A percentile compares a stretch with the other conserved stretches of the same genome.
phyloP scores from a whole-genome alignment of 37 sponge, comb jelly and placozoan genomes.

The Spongia lamella region DNA sequence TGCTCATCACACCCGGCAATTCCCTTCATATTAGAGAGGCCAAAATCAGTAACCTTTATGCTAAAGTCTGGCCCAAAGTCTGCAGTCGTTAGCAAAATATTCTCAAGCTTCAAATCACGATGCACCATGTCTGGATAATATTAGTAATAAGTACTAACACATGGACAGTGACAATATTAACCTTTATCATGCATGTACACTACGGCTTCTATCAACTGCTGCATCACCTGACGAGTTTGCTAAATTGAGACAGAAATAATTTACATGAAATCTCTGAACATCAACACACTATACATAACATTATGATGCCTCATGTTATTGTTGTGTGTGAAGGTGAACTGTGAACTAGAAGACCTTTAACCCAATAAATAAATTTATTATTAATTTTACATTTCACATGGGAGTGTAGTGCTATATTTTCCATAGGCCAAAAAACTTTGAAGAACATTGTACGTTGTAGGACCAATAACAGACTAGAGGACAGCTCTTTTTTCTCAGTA shows the following conservation, averaged over 20 bases:
- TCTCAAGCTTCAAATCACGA: conserved; percentile 68
- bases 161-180: conserved; percentile 9
- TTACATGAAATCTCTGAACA: too few species aligned
- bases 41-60: conserved; percentile 90
- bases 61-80: conserved; percentile 1
- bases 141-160: neutral
- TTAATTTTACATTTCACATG: too few species aligned
- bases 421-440: too few species aligned
- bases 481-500: too few species aligned
- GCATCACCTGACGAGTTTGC: conserved; percentile 71
- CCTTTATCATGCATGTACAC: conserved; percentile 88
- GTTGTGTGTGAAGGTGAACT: too few species aligned
- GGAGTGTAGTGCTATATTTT: too few species aligned
- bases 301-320: too few species aligned
- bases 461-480: too few species aligned
- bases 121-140: conserved; percentile 64
- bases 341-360: too few species aligned
- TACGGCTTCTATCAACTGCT: conserved; percentile 71
- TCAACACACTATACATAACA: too few species aligned
- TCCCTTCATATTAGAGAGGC: conserved; percentile 71
- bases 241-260: neutral
- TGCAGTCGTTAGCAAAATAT: conserved; percentile 48
- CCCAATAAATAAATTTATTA: too few species aligned
- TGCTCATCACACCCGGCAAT: conserved; percentile 57
- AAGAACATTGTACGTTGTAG: too few species aligned